Conservation (phyloP, 2,888 invertebrate species). For the Syritta pipiens region DNA sequence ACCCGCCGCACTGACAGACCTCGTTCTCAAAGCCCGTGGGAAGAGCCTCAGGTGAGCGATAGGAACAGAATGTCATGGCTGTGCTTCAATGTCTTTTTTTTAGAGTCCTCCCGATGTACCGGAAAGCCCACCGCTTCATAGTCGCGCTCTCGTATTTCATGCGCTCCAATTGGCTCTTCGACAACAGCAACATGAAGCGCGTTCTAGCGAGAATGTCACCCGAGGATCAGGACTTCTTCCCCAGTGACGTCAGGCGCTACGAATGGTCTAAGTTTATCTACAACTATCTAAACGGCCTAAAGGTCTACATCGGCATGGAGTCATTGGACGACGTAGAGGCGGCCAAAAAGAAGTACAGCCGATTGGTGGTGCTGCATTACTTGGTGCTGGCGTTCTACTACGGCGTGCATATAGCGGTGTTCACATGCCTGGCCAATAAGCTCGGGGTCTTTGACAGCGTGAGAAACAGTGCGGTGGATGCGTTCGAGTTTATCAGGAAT, state of each 20-base stretch:
- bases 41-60: conserved; percentile 32
- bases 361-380: conserved; percentile 10
- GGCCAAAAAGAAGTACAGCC: conserved; percentile 19
- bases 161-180: conserved; percentile 62
- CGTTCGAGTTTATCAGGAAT: conserved; percentile 43
- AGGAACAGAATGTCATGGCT: not conserved
- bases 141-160: conserved; percentile 68
- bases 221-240: conserved; percentile 70
- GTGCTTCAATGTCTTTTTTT: not conserved
- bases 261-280: conserved; percentile 52
- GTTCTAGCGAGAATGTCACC: conserved; percentile 67
- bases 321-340: conserved; percentile 14
- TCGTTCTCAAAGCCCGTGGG: conserved; percentile 34
- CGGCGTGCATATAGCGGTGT: conserved; percentile 28
- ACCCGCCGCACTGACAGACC: conserved; percentile 68
- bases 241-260: conserved; percentile 66
- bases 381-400: conserved; percentile 28
- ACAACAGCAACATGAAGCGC: conserved; percentile 69
- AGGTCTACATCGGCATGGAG: conserved; percentile 61
- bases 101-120: conserved; percentile 70
- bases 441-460: conserved; percentile 36
- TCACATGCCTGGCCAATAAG: conserved; percentile 28
- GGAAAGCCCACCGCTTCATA: conserved; percentile 69
- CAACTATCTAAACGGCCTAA: conserved; percentile 64
- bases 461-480: conserved; percentile 8